Conservation (phyloP, 2,797 vertebrate genomes). For the Furcifer pardalis region DNA sequence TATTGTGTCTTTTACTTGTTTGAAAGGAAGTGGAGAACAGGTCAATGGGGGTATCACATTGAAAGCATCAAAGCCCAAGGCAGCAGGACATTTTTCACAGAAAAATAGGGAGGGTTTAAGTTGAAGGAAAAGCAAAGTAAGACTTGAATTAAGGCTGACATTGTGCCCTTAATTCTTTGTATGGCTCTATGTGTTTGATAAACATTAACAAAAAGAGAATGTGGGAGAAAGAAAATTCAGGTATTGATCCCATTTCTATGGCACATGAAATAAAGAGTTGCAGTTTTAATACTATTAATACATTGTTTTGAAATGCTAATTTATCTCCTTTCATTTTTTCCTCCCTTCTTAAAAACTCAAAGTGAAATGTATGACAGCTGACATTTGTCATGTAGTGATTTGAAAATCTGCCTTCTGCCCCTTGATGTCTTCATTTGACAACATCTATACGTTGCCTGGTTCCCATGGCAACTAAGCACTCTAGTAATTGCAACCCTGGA, state of each 20-base stretch:
- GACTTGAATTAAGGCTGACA: conserved; percentile 7
- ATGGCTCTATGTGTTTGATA: conserved; percentile 2
- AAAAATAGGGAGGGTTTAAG: conserved; percentile 29
- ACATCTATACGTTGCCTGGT: conserved; percentile 79
- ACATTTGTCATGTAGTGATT: conserved; percentile 72
- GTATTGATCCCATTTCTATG: conserved; percentile 10
- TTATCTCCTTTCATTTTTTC: conserved; percentile 27
- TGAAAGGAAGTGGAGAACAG: conserved; percentile 42
- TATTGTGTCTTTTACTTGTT: conserved; percentile 49
- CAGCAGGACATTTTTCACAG: conserved; percentile 46
- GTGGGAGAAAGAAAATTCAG: conserved; percentile 2
- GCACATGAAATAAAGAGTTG: conserved; percentile 22
- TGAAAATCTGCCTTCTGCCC: conserved; percentile 72
- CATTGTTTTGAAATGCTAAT: conserved; percentile 56
- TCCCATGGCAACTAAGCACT: conserved; percentile 80
- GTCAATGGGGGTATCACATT: conserved; percentile 55
- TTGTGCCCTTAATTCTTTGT: conserved; percentile 33
- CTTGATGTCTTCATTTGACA: conserved; percentile 80
- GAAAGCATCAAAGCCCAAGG: conserved; percentile 42
- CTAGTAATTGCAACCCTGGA: conserved; percentile 78
- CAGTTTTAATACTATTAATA: conserved; percentile 42
- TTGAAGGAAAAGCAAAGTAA: conserved; percentile 26
- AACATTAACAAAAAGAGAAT: conserved; percentile 25
- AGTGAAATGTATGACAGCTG: conserved; percentile 57
- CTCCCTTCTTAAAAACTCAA: conserved; percentile 26